Base-by-base conservation (phyloP, 2,888 invertebrate genomes). In the Pammene fasciana region DNA sequence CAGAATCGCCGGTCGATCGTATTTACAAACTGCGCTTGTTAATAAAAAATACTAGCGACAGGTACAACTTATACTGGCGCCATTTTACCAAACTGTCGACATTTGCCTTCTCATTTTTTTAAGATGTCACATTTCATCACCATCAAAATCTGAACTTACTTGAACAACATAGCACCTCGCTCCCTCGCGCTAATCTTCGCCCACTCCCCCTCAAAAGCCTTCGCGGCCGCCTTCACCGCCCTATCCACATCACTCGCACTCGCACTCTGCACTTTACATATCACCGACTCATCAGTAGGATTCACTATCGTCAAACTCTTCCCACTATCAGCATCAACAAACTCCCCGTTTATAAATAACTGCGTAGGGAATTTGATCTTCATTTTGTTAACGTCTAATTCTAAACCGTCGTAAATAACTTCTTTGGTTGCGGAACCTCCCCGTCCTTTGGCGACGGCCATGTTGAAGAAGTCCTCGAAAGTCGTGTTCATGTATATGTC, bases 151-250 rank as follows among this genome's bases (percentile, higher is more conserved):
- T 0, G 0, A 66, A 86, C 89, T 90, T 86, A 96, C 96, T 94
- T 96, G 89, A 95, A 96, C 84, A 99, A 91, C 0, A 99, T 82
- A 71, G 95, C 93, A 3, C 98, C 99, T 34, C 99, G 93, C 78
- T 99, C 98, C 75, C 99, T 93, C 0, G 98, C 96, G 80, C 97
- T 98, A 83, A 99, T 97, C 85, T 96, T 97, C n/a, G 96, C 95
- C 99, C 99, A 99, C 79, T 97, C 96, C 0, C 99, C 98, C 43
- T 94, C 95, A 83, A 98, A 98, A 0, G 98, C 98, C 71, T 94
- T 95, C 79, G 97, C 95, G 0, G 99, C 99, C 0, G 98, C 97
- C 57, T 94, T 93, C 0, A 98, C 98, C 0, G 99, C 99, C 72
- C 90, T 94, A 82, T 99, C 96, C 0, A 99, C 98, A 84, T 99